Evolutionary conservation across 2,888 invertebrate genomes (phyloP).

Genomic region (Lottia scabra): DNA sequence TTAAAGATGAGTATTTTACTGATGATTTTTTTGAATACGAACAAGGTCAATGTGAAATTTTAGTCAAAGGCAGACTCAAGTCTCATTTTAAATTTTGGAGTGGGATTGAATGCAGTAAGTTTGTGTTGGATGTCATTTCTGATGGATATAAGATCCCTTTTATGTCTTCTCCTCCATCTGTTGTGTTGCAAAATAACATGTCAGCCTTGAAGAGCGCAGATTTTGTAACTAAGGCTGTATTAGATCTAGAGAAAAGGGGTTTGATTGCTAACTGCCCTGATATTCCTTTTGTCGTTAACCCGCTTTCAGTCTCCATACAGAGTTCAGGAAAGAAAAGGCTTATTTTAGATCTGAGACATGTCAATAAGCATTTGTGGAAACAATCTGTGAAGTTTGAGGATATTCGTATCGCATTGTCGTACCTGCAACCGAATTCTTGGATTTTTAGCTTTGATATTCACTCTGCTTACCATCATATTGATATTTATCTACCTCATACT

Average conservation of each 20-base stretch:
- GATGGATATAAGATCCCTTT: neutral
- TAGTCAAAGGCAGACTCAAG: neutral
- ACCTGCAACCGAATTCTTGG: neutral
- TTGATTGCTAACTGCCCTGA: neutral
- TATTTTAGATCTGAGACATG: slow-evolving; percentile 7
- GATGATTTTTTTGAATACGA: neutral
- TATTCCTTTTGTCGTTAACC: neutral
- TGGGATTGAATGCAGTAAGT: neutral
- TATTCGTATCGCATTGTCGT: neutral
- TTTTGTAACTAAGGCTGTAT: neutral
- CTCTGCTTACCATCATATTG: neutral
- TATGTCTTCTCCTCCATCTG: neutral
- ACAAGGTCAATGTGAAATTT: neutral
- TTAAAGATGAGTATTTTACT: slow-evolving; percentile 1
- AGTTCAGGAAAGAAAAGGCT: slow-evolving; percentile 4
- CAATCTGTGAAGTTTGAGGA: neutral
- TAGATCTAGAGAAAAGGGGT: neutral
- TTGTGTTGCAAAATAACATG: neutral
- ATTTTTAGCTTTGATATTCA: neutral
- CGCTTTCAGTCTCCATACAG: neutral
- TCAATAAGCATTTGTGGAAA: neutral
- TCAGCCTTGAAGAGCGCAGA: neutral
- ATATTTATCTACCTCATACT: neutral
- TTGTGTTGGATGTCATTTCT: neutral
- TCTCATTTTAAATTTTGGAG: neutral